These are phyloP conservation scores for Pseudobourletiella spinata DNA, from an alignment of 1,140 invertebrate genomes.

Conservation along the genomic window DNA sequence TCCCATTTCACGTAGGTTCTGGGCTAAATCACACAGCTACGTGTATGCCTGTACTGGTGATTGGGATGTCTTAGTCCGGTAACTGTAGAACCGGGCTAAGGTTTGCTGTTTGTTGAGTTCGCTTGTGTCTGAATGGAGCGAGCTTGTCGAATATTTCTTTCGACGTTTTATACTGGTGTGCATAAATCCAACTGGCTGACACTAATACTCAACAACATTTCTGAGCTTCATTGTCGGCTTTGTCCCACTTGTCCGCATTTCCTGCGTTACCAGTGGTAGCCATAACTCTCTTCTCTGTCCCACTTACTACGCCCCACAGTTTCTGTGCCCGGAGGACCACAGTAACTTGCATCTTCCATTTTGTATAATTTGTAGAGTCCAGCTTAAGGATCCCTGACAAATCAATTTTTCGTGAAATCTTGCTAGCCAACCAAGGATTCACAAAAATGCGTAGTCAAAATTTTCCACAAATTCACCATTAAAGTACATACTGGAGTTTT, in stretches of 20 bases:
- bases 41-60: not conserved
- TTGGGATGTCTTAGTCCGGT: not conserved
- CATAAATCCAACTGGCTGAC: not conserved
- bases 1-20: not conserved
- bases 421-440: too few relatives aligned
- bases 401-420: not conserved
- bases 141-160: slow-evolving; percentile 8
- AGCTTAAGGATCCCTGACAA: not conserved
- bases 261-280: not conserved
- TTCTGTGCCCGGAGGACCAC: not conserved
- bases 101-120: slow-evolving; percentile 1
- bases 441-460: too few relatives aligned
- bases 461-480: too few relatives aligned
- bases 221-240: not conserved
- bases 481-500: too few relatives aligned
- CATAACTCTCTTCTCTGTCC: not conserved
- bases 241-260: not conserved
- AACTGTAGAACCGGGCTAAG: slow-evolving; percentile 1
- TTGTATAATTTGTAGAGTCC: not conserved
- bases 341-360: not conserved
- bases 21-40: not conserved
- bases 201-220: not conserved
- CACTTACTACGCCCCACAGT: not conserved
- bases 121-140: not conserved
- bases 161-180: not conserved